A percentile compares a stretch with the other conserved stretches of the same genome.
These are phyloP conservation scores for Catagonus wagneri DNA, from an alignment of 2,113 vertebrate species.

Conservation along the genomic window DNA sequence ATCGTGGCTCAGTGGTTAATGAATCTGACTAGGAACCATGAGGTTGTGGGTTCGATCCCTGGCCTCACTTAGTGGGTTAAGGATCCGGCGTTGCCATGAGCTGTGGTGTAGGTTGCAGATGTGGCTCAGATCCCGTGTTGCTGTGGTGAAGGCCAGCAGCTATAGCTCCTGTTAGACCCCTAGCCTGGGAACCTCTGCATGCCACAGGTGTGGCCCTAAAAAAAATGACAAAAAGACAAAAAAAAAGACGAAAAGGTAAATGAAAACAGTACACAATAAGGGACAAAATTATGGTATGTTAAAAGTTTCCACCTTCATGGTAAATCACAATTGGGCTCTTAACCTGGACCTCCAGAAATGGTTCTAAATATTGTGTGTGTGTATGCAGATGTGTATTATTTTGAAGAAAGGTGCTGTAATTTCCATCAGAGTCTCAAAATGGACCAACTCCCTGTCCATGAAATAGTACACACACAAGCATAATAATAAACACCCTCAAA, in stretches of 20 bases:
- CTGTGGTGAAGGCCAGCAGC: no score
- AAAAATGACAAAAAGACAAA: no score
- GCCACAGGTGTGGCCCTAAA: no score
- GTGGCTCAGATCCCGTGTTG: no score
- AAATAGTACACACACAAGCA: not conserved
- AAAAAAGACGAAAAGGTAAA: slow-evolving; percentile 36
- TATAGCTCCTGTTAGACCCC: no score
- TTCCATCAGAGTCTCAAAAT: slow-evolving; percentile 33
- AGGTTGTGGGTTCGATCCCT: no score
- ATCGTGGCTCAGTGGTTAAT: no score
- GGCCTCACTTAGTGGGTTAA: no score
- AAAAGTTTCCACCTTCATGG: not conserved
- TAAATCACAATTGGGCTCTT: not conserved
- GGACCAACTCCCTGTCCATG: not conserved
- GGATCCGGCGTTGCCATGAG: no score
- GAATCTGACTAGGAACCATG: no score
- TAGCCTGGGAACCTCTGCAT: no score
- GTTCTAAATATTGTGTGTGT: not conserved
- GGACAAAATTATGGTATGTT: not conserved
- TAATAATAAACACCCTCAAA: not conserved
- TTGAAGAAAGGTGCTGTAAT: slow-evolving; percentile 18
- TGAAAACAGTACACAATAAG: not conserved
- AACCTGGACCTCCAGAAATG: slow-evolving; percentile 19
- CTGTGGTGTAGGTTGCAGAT: no score
- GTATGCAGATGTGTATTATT: not conserved